Base-by-base conservation (phyloP, 2,113 vertebrate species). In the Oreotrochilus melanogaster region DNA sequence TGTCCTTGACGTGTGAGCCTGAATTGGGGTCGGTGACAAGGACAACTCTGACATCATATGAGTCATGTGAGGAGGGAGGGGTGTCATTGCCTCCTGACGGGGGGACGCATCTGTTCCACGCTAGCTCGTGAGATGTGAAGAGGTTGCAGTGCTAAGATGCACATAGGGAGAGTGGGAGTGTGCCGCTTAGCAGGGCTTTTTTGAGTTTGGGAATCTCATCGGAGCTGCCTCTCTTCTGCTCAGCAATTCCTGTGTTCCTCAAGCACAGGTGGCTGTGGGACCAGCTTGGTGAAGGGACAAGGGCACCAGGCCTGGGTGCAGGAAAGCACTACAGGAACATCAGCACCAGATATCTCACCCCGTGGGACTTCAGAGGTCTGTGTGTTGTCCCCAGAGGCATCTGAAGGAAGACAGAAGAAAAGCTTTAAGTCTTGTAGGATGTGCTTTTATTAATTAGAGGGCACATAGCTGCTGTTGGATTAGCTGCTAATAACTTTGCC, bases 151-250 rank as follows among this genome's bases (percentile, higher is more conserved):
- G 96, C 96, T 97, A 97, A 96, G 95, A 97, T 96, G 96, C 96
- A 97, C 96, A 97, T 97, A 97, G 96, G 96, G 96, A 97, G 96
- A 96, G 96, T 97, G 95, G 96, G 96, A 96, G 96, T 97, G 96
- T 97, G 96, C 94, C 51, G 86, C 94, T 96, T 88, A 95, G 92
- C 96, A 97, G 96, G 96, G 96, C 88, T 97, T 97, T 97, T 97
- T 97, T 96, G 95, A 97, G 96, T 97, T 97, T 97, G 96, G 96
- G 96, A 94, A 97, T 95, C 91, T 97, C 96, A 95, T 96, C 3
- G 91, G 86, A 93, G 92, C 95, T 95, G 95, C 92, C 76, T 96
- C 94, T 95, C 91, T 96, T 90, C 86, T 92, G 86, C 96, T 95
- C 79, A 88, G 83, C 3, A 15, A 90, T 93, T 97, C 83, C 95